A percentile compares a stretch with the other conserved stretches of the same genome.
phyloP scores from a whole-genome alignment of 92 coral and sea anemone genomes.

The Pocillopora meandrina region DNA sequence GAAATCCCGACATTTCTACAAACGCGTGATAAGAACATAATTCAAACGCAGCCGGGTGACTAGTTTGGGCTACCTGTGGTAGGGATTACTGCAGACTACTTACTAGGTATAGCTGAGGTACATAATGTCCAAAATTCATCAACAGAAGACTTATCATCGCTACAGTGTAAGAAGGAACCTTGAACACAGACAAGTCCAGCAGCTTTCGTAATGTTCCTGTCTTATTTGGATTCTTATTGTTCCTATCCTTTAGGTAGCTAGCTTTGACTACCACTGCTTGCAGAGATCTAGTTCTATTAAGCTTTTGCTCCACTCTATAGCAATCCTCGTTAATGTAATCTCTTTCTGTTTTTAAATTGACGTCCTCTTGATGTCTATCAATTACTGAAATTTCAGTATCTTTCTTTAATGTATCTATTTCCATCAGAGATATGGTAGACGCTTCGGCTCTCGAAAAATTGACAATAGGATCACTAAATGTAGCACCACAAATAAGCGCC shows the following conservation, averaged over 20 bases:
- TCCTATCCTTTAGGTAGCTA: not conserved
- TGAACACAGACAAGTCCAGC: constrained; percentile 30
- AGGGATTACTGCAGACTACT: not conserved
- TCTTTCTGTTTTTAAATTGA: no score
- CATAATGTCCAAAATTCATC: constrained; percentile 23
- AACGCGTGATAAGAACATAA: not conserved
- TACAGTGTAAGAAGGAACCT: constrained; percentile 19
- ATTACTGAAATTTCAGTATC: not conserved
- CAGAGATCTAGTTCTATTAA: not conserved
- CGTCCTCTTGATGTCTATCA: no score
- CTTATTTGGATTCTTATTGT: not conserved
- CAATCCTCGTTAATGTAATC: no score
- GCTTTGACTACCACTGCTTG: no score
- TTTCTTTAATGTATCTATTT: not conserved
- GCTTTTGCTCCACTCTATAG: no score
- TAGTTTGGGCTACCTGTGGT: not conserved
- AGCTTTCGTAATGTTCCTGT: not conserved
- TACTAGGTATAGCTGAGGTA: constrained; percentile 27
- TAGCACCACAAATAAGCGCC: not conserved
- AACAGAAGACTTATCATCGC: not conserved
- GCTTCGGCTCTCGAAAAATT: not conserved
- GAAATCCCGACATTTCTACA: no score
- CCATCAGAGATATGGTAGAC: not conserved
- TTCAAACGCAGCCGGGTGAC: not conserved
- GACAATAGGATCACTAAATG: not conserved